Percentiles rank a stretch among this genome's conserved stretches.
Evolutionary conservation across 2,797 vertebrate species (phyloP).

Genomic region (Paramormyrops hopkinsi): DNA sequence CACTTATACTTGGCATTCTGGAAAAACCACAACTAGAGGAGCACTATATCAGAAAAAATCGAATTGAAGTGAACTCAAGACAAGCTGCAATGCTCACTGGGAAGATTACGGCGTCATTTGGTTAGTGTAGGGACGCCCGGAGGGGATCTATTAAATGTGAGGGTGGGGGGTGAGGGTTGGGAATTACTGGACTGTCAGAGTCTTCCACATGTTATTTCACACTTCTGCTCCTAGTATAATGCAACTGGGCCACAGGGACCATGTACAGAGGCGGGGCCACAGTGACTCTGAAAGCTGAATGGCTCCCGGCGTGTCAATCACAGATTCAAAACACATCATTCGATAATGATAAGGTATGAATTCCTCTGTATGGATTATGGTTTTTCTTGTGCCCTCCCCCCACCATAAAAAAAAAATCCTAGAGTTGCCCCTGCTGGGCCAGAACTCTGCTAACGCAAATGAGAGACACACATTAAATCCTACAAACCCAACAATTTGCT

Average conservation of each 20-base stretch:
- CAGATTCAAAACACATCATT: background rate
- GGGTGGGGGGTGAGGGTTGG: background rate
- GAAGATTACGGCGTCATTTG: background rate
- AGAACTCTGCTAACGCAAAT: background rate
- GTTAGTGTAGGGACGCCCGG: background rate
- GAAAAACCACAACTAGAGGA: background rate
- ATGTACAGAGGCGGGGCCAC: background rate
- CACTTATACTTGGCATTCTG: background rate
- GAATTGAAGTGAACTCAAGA: background rate
- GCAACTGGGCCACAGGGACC: background rate
- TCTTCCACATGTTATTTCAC: background rate
- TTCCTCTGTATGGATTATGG: background rate
- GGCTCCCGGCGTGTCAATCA: background rate
- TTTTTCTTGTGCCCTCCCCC: background rate
- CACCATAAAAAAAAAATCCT: background rate
- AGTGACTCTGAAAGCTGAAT: background rate
- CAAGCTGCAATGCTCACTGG: background rate
- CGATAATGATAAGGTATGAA: background rate
- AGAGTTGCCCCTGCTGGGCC: background rate
- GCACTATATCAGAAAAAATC: background rate
- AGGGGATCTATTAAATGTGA: background rate
- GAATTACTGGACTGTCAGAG: background rate
- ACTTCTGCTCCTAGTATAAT: background rate
- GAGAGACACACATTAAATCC: background rate
- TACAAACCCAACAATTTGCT: background rate